Conservation (phyloP, 2,888 invertebrate species). For the Plebejus melissa region DNA sequence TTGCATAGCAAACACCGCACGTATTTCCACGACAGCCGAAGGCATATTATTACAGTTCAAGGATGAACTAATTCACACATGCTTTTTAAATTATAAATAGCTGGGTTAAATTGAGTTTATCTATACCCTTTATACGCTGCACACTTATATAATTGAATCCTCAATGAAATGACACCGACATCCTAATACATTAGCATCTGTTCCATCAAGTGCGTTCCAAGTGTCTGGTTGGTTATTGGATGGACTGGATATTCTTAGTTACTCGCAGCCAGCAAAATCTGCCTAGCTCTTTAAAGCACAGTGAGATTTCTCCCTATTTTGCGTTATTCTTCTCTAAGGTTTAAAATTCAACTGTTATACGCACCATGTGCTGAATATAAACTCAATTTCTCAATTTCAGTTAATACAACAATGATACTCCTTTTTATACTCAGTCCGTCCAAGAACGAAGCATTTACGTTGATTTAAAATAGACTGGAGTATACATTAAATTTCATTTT, state of each 20-base stretch:
- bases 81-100: background rate
- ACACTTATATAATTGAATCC: background rate
- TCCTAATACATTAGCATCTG: no score
- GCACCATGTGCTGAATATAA: background rate
- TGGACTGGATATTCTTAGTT: no score
- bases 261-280: no score
- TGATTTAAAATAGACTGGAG: no score
- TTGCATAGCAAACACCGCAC: constrained; percentile 19
- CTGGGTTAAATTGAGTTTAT: background rate
- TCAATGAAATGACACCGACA: no score
- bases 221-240: no score
- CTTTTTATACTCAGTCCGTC: background rate
- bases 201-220: no score
- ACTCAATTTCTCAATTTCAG: no score
- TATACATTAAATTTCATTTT: background rate
- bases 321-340: no score
- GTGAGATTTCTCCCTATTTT: background rate
- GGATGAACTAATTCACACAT: constrained; percentile 6
- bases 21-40: background rate
- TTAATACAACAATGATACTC: background rate
- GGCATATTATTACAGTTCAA: constrained; percentile 16
- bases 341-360: background rate
- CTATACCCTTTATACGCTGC: background rate
- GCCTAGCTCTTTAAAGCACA: no score
- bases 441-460: background rate